These are phyloP conservation scores for Euzetes globulus DNA, from an alignment of 2,888 invertebrate genomes.

Conservation along the genomic window DNA sequence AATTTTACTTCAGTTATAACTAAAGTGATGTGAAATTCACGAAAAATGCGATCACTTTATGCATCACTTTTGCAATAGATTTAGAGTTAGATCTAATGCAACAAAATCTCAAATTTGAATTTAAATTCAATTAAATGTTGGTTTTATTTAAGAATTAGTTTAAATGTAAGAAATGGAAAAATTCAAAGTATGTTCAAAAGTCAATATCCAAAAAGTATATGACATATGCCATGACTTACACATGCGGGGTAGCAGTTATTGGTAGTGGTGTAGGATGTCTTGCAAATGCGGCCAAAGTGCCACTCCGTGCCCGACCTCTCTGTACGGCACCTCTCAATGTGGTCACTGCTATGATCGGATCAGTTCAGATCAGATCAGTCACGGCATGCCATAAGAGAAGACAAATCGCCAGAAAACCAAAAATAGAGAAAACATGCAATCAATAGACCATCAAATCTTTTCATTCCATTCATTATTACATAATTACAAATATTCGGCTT, in stretches of 20 bases:
- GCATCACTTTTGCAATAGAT: not conserved
- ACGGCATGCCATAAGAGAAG: conserved; percentile 24
- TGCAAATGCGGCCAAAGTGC: conserved; percentile 59
- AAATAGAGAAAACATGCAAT: conserved; percentile 23
- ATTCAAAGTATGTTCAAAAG: not conserved
- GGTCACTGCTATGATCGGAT: conserved; percentile 36
- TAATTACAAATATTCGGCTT: not conserved
- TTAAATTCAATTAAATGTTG: no score
- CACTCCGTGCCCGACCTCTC: conserved; percentile 61
- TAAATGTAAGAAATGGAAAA: no score
- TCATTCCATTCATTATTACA: conserved; percentile 6
- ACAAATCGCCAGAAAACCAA: not conserved
- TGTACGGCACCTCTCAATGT: conserved; percentile 68
- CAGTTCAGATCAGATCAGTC: conserved; percentile 15
- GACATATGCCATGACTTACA: conserved; percentile 26
- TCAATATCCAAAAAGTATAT: not conserved
- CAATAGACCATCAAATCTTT: conserved; percentile 18
- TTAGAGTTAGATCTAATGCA: not conserved
- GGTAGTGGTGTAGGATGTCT: conserved; percentile 59
- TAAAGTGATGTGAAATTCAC: not conserved
- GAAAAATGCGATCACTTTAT: not conserved
- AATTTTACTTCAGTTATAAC: not conserved
- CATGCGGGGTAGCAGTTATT: conserved; percentile 53
- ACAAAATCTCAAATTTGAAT: not conserved
- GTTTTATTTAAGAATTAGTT: not conserved